Evolutionary conservation across 1,140 invertebrate genomes (phyloP).

Genomic region (Coptotermes formosanus): DNA sequence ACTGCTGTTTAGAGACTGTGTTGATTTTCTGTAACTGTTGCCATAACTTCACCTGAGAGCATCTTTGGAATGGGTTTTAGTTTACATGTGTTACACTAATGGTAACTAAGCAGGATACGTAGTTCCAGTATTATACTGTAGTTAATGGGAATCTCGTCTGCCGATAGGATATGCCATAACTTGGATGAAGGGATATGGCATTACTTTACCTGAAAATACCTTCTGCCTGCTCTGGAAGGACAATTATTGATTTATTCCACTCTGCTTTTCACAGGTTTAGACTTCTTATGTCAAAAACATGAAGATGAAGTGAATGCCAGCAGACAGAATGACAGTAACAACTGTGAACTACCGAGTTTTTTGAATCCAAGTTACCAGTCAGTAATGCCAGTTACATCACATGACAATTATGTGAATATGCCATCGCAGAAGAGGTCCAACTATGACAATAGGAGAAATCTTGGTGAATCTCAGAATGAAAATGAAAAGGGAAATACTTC

Average conservation of each 20-base stretch:
- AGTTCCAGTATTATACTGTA: too few species aligned
- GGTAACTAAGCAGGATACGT: too few species aligned
- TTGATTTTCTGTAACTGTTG: too few species aligned
- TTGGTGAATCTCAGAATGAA: too few species aligned
- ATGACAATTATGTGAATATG: constrained; percentile 62
- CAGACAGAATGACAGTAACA: neutral
- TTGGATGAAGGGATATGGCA: too few species aligned
- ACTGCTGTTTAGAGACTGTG: too few species aligned
- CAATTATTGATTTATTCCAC: neutral
- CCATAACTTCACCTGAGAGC: too few species aligned
- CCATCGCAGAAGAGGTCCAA: constrained; percentile 53
- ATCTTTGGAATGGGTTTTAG: too few species aligned
- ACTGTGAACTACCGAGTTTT: neutral
- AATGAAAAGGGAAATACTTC: neutral
- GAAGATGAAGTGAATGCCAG: neutral
- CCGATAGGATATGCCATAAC: too few species aligned
- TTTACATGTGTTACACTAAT: too few species aligned
- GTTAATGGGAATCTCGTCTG: too few species aligned
- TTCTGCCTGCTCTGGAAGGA: neutral
- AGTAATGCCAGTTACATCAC: constrained; percentile 46
- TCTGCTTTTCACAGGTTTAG: neutral
- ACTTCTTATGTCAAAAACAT: neutral
- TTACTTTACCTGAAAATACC: too few species aligned
- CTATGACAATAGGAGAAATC: constrained; percentile 42
- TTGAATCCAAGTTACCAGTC: constrained; percentile 9